phyloP scores from a whole-genome alignment of 2,888 invertebrate genomes.

The Drosophila subquinaria region DNA sequence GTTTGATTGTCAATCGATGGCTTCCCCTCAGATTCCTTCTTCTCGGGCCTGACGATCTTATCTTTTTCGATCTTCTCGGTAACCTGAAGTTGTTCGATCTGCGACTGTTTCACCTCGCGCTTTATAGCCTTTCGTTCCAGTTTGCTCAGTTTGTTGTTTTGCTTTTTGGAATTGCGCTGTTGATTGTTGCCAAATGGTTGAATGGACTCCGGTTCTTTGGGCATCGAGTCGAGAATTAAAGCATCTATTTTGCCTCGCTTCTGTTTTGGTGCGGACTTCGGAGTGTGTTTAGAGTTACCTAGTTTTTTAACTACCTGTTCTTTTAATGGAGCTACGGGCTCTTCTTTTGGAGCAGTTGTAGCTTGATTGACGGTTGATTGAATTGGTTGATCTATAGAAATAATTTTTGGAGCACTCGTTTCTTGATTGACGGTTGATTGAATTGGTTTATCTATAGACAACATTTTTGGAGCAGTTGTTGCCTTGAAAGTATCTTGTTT shows the following conservation, averaged over 20 bases:
- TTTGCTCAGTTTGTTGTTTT: slow-evolving; percentile 17
- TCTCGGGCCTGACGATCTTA: not conserved
- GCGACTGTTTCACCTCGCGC: slow-evolving; percentile 1
- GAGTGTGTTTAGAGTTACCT: not conserved
- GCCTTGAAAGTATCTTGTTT: not conserved
- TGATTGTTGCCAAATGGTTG: not conserved
- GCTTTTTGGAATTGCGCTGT: slow-evolving; percentile 1
- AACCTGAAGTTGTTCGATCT: not conserved
- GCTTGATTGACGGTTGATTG: slow-evolving; percentile 9
- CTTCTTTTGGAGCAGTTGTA: not conserved
- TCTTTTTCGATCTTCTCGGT: not conserved
- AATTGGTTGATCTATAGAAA: not conserved
- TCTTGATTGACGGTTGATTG: slow-evolving; percentile 2
- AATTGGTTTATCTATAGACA: not conserved
- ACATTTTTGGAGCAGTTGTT: not conserved
- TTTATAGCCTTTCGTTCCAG: slow-evolving; percentile 29
- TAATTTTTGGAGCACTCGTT: not conserved
- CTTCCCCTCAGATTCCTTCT: not conserved
- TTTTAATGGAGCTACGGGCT: too few species aligned
- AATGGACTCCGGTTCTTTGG: not conserved
- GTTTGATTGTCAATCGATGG: not conserved
- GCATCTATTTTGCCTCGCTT: not conserved
- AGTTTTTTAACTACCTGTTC: not conserved
- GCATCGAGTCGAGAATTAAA: not conserved
- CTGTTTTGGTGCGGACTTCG: not conserved